Evolutionary conservation across 2,113 vertebrate species (phyloP), one percentile per base, ranked within the genome.

Genomic region (Pelmatolapia mariae): DNA sequence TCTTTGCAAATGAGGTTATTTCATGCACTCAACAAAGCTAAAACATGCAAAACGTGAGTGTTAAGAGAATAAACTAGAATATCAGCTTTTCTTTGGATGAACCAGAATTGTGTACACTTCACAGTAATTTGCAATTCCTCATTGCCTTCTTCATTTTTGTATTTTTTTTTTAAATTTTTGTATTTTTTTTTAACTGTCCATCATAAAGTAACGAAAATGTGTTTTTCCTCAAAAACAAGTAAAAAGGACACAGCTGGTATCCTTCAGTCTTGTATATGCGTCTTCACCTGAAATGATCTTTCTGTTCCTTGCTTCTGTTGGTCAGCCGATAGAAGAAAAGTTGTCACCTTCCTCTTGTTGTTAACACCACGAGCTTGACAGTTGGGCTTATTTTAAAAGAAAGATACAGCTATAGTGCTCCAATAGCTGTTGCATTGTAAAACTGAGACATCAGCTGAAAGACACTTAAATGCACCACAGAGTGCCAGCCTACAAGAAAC

Each of bases 41-140:
- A 87, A 81, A 87, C 50, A 59, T 89, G 80, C 80, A 71, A 80
- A 89, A 81, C 26, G 1, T 52, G 47, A 87, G 24, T 43, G 87
- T 29, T 43, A 40, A 40, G 19, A 24, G 15, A 83, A 45, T 63
- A 86, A 87, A 24, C 10, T 40, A 8, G 79, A 59, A 81, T 87
- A 11, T 59, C 33, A 36, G 18, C 29, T 87, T 47, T 81, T 53
- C 47, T 80, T 86, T 76, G 81, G 57, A 88, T 24, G 50, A 78
- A 79, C n/a, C 22, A 47, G 26, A 38, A 61, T 78, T 81, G 63
- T 84, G 71, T 47, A 56, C 24, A 15, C 26, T 50, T 68, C 26
- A 61, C 7, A 61, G 26, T 84, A 40, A 84, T 92, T 89, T 93
- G 90, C 86, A 94, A 89, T 91, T 93, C 86, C 86, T 87, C 91